These are phyloP conservation scores for Choloepus didactylus DNA, from an alignment of 2,797 vertebrate genomes.

Conservation along the genomic window DNA sequence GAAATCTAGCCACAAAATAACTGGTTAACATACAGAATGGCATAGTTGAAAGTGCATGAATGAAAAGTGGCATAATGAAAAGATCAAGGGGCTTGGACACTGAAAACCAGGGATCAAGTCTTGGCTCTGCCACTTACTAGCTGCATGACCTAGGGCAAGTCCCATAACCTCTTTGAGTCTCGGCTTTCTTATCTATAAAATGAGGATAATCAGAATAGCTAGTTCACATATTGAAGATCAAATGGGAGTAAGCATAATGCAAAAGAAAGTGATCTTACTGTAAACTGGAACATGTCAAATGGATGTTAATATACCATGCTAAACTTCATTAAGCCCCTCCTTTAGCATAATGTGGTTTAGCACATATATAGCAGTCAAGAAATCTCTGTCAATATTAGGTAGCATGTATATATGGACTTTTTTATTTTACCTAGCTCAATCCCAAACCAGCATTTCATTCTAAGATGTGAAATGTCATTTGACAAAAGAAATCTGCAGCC, in stretches of 20 bases:
- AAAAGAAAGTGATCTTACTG: conserved; percentile 52
- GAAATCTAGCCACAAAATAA: conserved; percentile 53
- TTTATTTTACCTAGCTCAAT: conserved; percentile 52
- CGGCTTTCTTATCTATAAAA: conserved; percentile 74
- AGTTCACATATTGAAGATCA: conserved; percentile 71
- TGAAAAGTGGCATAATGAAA: conserved; percentile 64
- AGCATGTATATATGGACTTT: conserved; percentile 46
- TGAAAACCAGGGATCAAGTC: conserved; percentile 66
- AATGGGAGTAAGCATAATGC: conserved; percentile 64
- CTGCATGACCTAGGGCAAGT: conserved; percentile 51
- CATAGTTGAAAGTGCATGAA: conserved; percentile 52
- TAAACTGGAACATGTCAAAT: conserved; percentile 62
- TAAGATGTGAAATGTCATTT: conserved; percentile 42
- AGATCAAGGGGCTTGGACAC: conserved; percentile 65
- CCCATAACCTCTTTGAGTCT: conserved; percentile 61
- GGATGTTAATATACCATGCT: conserved; percentile 49
- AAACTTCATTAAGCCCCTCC: conserved; percentile 61
- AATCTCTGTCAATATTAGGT: conserved; percentile 50
- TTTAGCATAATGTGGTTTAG: conserved; percentile 46
- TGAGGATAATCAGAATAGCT: conserved; percentile 68
- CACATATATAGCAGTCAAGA: conserved; percentile 47
- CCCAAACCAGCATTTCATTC: conserved; percentile 32
- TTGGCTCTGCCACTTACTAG: conserved; percentile 59
- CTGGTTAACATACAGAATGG: conserved; percentile 53
- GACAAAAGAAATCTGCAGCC: conserved; percentile 31